phyloP scores from a whole-genome alignment of 2,888 invertebrate genomes.

The Tanaodytes sp. region DNA sequence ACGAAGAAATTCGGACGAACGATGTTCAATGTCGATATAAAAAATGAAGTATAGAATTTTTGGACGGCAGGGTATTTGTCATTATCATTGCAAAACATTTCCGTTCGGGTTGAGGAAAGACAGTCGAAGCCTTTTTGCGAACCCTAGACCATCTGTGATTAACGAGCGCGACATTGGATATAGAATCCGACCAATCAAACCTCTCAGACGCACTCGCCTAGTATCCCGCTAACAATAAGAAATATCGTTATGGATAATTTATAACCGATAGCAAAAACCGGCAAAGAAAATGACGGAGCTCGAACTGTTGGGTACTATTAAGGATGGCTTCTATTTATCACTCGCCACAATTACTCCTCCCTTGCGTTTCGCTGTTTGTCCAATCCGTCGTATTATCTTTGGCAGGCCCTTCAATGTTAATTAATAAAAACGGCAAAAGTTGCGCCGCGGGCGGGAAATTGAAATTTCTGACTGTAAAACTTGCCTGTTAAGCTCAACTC shows the following conservation, averaged over 20 bases:
- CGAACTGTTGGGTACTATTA: constrained; percentile 62
- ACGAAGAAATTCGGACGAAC: no score
- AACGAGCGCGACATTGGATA: constrained; percentile 65
- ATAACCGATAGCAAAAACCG: constrained; percentile 70
- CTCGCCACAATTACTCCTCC: constrained; percentile 47
- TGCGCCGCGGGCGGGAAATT: constrained; percentile 26
- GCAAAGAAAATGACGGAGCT: constrained; percentile 56
- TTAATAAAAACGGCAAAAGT: constrained; percentile 36
- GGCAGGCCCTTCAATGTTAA: constrained; percentile 31
- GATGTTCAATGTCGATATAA: no score
- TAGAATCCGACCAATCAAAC: constrained; percentile 66
- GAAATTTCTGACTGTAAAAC: not conserved
- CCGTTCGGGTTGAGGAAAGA: constrained; percentile 19
- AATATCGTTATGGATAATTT: constrained; percentile 71
- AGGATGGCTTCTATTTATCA: constrained; percentile 69
- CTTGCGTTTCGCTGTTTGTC: constrained; percentile 26
- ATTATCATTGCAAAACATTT: constrained; percentile 29
- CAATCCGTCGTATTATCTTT: constrained; percentile 16
- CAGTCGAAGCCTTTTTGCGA: constrained; percentile 43
- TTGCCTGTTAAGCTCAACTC: constrained; percentile 58
- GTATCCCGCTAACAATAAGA: constrained; percentile 68
- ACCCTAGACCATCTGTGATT: constrained; percentile 64
- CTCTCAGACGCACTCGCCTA: constrained; percentile 69
- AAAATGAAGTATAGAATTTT: no score
- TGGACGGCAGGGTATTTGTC: constrained; percentile 24